Base-by-base conservation (phyloP, 1,140 invertebrate genomes). In the Drosophila melanogaster region DNA sequence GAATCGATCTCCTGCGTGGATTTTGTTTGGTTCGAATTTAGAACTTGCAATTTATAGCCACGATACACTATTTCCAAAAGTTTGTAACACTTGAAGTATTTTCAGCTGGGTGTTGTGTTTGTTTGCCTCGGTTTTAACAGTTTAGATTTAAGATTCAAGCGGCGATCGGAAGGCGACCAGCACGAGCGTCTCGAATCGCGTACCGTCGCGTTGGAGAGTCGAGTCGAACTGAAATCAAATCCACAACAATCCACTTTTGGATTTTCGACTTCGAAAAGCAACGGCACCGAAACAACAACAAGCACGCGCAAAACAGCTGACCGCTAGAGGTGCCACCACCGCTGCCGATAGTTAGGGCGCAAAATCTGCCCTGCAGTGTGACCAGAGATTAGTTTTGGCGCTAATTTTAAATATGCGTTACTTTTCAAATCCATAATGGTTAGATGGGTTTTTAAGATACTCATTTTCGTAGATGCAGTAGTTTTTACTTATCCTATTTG, bases 81-180 rank as follows among this genome's bases (percentile, higher is more conserved):
- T 19, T 19, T 46, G 14, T 19, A 35, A n/a, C 33, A 47, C 37
- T 67, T 85, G 81, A 86, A 77, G 77, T 80, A 64, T 14, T 81
- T 86, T 73, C 38, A 66, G 61, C 47, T 54, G 73, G 47, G 22
- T 74, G 60, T 80, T 65, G 72, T 64, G 51, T 65, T 64, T 64
- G 58, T 65, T 64, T 61, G 11, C 1, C 14, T 14, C 15, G 49
- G 11, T 41, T 51, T 33, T 3, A 51, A 19, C 11, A 10, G 30
- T 15, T 50, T 10, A 6, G 7, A 12, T 44, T 49, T 19, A 17
- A 24, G 44, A 15, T 73, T 35, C 2, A 26, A 22, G 22, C 15
- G 35, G 30, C 12, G 51, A 69, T 69, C 19, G 11, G 14, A 15
- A 54, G 51, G 26, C 53, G 37, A 51, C 44, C 50, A 43, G 46